These are phyloP conservation scores for Drosophila athabasca DNA, from an alignment of 1,140 invertebrate genomes.

Conservation along the genomic window DNA sequence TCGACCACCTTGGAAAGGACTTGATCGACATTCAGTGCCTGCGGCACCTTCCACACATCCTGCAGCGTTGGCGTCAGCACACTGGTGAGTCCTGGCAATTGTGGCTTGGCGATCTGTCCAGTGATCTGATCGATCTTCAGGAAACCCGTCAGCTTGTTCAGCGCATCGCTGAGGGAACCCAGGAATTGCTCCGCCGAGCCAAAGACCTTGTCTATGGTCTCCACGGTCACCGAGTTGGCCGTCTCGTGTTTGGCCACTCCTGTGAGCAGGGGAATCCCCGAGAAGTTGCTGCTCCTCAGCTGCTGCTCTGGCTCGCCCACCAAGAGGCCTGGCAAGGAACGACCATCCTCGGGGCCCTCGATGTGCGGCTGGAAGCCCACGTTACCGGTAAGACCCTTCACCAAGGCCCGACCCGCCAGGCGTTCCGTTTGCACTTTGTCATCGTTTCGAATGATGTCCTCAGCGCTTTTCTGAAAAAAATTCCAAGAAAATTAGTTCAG, in stretches of 20 bases:
- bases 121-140: conserved; percentile 72
- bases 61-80: conserved; percentile 66
- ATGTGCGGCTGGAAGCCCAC: conserved; percentile 85
- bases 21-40: conserved; percentile 64
- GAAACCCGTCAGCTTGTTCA: conserved; percentile 62
- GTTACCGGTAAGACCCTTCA: conserved; percentile 83
- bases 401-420: conserved; percentile 83
- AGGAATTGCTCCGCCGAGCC: conserved; percentile 73
- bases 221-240: conserved; percentile 79
- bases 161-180: conserved; percentile 54
- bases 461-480: conserved; percentile 67
- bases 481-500: background rate
- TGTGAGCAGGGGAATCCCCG: conserved; percentile 87
- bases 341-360: conserved; percentile 87
- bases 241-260: conserved; percentile 90
- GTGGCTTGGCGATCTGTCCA: conserved; percentile 67
- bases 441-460: conserved; percentile 83
- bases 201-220: conserved; percentile 64
- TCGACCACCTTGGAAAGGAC: conserved; percentile 82
- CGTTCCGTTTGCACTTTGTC: conserved; percentile 84
- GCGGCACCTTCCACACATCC: conserved; percentile 74
- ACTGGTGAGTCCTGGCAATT: conserved; percentile 59
- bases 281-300: conserved; percentile 85
- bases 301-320: conserved; percentile 85
- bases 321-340: conserved; percentile 86